Base-by-base conservation (phyloP, 2,113 vertebrate species). In the Cichladusa arquata region DNA sequence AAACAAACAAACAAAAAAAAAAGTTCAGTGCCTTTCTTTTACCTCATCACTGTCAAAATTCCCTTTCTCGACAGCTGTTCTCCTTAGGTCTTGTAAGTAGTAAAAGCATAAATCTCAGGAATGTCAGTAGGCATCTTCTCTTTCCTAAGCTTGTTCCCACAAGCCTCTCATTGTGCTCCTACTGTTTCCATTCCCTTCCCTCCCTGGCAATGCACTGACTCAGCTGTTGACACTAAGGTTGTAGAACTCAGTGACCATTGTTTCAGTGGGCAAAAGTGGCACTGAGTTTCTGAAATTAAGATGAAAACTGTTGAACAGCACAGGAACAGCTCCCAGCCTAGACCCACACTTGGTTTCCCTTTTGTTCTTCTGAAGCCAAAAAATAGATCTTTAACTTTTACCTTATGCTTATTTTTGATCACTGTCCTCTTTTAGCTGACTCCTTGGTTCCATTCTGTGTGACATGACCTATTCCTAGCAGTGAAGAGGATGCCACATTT, bases 191-290 rank as follows among this genome's bases (percentile, higher is more conserved):
- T 79, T 88, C 11, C 19, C 22, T 78, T 66, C 10, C 19, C 28
- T 53, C 14, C 28, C 22, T 23, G 31, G 5, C 17, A 62, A 36
- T 50, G 33, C 50, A 34, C 20, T 48, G 58, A 77, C 18, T 72
- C 36, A 64, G n/a, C 16, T 61, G 12, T 34, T 7, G 11, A 31
- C 19, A 9, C 7, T 24, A 56, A 80, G 9, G 4, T 19, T 60
- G 24, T n/a, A 77, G 40, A 44, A 65, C 6, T 33, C 0, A 0
- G 20, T 26, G 33, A 17, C 33, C 6, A 11, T 36, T 0, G 0
- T 57, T 88, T 61, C 71, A 25, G 19, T 47, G 40, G 40, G 8
- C 15, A 83, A 86, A 86, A 2, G 19, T 1, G 2, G 14, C 33
- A 33, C 7, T 8, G 10, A 67, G 18, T 76, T 92, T 83, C 76